Percentiles rank a stretch among this genome's conserved stretches.
These are phyloP conservation scores for Melanophora roralis DNA, from an alignment of 2,888 invertebrate genomes.

Conservation along the genomic window DNA sequence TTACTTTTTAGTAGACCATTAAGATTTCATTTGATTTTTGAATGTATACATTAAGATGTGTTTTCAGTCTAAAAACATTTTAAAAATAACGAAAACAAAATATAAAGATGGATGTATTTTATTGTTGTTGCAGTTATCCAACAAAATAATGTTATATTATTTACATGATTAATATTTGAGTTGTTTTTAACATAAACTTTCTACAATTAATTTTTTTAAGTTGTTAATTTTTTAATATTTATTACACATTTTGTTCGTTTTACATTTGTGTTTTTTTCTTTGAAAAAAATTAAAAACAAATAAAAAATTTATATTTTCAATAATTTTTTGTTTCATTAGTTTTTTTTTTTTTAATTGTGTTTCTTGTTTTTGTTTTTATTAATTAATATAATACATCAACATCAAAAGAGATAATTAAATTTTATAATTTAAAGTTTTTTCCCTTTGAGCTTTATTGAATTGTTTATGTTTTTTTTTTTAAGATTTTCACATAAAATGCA, in stretches of 20 bases:
- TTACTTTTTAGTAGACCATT: not conserved
- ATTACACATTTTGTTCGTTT: conserved; percentile 39
- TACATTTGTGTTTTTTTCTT: conserved; percentile 56
- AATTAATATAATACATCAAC: conserved; percentile 56
- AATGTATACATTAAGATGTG: no score
- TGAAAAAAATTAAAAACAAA: conserved; percentile 32
- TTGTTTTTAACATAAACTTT: conserved; percentile 42
- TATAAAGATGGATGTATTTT: no score
- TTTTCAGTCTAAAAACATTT: no score
- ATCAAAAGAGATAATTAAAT: conserved; percentile 38
- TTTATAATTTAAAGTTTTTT: conserved; percentile 56
- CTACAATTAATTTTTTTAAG: conserved; percentile 38
- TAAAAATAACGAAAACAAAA: no score
- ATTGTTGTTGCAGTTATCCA: not conserved
- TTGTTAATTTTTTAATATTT: conserved; percentile 44
- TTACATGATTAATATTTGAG: conserved; percentile 66
- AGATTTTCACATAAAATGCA: conserved; percentile 61
- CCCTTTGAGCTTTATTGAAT: no score
- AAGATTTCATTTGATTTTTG: not conserved
- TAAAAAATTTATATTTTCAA: conserved; percentile 34
- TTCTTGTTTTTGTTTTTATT: not conserved
- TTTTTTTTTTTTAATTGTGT: conserved; percentile 40
- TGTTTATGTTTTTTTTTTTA: no score
- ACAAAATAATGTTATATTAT: conserved; percentile 65
- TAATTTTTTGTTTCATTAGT: conserved; percentile 27